Evolutionary conservation across 2,888 invertebrate species (phyloP).

Genomic region (Salpingus planirostris): DNA sequence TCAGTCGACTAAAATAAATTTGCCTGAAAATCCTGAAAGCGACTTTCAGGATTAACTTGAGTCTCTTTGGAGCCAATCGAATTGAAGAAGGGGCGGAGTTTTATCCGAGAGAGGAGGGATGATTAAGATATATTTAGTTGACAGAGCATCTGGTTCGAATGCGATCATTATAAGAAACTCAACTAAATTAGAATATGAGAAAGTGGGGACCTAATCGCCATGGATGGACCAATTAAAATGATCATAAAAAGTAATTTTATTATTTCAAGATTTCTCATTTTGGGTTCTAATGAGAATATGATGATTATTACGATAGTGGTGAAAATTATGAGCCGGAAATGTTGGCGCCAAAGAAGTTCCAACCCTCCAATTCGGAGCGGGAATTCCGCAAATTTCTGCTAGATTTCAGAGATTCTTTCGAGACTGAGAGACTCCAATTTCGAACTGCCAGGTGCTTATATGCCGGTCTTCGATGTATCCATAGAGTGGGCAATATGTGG

Average conservation of each 20-base stretch:
- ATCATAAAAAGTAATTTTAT: constrained; percentile 1
- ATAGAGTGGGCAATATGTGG: too few species aligned
- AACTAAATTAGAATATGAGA: too few species aligned
- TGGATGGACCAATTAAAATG: constrained; percentile 12
- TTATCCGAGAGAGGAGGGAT: constrained; percentile 18
- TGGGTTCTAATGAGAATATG: too few species aligned
- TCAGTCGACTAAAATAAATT: constrained; percentile 10
- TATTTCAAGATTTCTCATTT: too few species aligned
- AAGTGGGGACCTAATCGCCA: too few species aligned
- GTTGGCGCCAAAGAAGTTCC: constrained; percentile 1
- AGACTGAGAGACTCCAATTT: constrained; percentile 5
- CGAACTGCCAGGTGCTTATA: constrained; percentile 1
- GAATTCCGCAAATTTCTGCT: constrained; percentile 8
- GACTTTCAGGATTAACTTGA: constrained; percentile 10
- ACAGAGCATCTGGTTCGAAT: constrained; percentile 20
- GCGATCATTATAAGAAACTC: constrained; percentile 2
- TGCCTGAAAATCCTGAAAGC: constrained; percentile 16
- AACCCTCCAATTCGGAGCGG: background rate
- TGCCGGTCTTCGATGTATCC: background rate
- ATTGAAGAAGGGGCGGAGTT: constrained; percentile 17
- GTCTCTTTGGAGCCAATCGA: constrained; percentile 16
- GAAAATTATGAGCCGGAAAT: constrained; percentile 1
- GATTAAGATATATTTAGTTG: constrained; percentile 32
- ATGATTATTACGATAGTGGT: too few species aligned
- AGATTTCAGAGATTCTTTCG: constrained; percentile 11